These are phyloP conservation scores for Cheirogaleus medius DNA, from an alignment of 2,113 vertebrate genomes.

Conservation along the genomic window DNA sequence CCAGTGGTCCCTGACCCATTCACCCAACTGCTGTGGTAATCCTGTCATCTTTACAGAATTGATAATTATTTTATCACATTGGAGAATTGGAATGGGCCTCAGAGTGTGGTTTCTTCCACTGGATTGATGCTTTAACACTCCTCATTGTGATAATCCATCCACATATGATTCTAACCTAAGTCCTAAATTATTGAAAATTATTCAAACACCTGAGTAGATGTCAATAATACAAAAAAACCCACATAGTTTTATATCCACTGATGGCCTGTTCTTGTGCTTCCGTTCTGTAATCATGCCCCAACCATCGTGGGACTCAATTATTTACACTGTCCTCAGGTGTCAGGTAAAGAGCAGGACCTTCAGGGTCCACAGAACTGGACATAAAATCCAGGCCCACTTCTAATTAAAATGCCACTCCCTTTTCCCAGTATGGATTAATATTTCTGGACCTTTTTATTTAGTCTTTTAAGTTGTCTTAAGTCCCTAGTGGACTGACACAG, in stretches of 20 bases:
- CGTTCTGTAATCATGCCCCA: background rate
- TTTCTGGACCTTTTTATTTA: background rate
- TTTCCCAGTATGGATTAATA: background rate
- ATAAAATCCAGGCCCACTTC: background rate
- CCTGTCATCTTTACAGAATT: background rate
- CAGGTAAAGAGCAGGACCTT: background rate
- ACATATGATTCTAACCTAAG: background rate
- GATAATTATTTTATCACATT: background rate
- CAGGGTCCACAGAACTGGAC: background rate
- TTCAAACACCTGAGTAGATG: background rate
- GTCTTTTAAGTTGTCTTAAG: background rate
- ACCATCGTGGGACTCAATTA: fast-evolving
- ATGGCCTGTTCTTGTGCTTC: background rate
- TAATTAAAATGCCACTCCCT: background rate
- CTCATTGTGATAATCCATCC: background rate
- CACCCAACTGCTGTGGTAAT: background rate
- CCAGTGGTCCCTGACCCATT: background rate
- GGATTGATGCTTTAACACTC: background rate
- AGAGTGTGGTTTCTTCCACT: background rate
- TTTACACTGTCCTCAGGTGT: background rate
- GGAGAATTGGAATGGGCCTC: background rate
- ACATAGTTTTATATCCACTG: background rate
- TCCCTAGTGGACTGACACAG: background rate
- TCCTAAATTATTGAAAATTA: background rate
- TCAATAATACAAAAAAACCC: background rate